Conservation (phyloP, 2,113 vertebrate species). For the Trogon surrucura region DNA sequence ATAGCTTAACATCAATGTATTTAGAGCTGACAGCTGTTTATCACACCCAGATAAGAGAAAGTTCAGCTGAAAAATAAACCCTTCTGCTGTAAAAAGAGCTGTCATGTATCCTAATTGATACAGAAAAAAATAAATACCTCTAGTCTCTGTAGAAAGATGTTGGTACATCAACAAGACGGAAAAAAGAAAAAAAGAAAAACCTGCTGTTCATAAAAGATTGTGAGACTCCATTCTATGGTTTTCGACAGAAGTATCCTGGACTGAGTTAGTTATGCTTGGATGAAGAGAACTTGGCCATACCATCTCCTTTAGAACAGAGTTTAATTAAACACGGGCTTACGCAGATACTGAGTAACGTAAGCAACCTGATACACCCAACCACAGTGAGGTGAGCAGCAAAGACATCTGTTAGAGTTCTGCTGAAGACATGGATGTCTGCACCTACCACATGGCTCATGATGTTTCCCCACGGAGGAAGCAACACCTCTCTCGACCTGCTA, state of each 20-base stretch:
- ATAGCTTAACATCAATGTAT: neutral
- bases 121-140: neutral
- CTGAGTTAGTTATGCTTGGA: neutral
- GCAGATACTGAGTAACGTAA: neutral
- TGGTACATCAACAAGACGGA: neutral
- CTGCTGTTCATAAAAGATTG: neutral
- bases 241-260: neutral
- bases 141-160: neutral
- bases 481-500: neutral
- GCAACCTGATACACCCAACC: neutral
- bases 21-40: slow-evolving; percentile 12
- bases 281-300: neutral
- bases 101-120: neutral
- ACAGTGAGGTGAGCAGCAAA: neutral
- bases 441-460: neutral
- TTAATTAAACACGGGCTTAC: neutral
- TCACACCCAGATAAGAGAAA: slow-evolving; percentile 15
- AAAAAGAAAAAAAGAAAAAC: neutral
- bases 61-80: neutral
- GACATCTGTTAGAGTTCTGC: neutral
- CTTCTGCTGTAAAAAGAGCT: neutral
- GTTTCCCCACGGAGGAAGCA: neutral
- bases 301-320: neutral
- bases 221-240: neutral
- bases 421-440: neutral